Conservation (phyloP, 2,888 invertebrate genomes). For the Macroteleia sp. region DNA sequence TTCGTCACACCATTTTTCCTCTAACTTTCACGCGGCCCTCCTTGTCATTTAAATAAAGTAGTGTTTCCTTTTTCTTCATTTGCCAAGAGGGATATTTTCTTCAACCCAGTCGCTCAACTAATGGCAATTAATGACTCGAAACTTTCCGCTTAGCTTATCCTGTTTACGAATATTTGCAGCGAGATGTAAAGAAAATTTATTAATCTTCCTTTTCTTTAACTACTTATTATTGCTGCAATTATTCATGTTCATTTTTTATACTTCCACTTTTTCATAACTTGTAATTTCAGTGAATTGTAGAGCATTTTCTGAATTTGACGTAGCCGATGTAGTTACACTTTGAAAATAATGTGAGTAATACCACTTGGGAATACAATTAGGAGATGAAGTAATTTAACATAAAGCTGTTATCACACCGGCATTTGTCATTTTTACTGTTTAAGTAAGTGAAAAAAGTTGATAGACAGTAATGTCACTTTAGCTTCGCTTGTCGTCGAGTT, state of each 20-base stretch:
- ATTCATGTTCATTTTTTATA: no score
- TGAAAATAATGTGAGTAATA: no score
- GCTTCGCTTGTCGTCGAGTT: conserved; percentile 13
- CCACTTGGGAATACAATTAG: no score
- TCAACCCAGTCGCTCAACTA: conserved; percentile 2
- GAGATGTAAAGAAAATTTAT: conserved; percentile 12
- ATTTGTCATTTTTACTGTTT: conserved; percentile 3
- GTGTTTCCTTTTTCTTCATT: conserved; percentile 37
- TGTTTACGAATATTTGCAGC: conserved; percentile 23
- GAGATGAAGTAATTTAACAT: no score
- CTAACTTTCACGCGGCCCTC: conserved; percentile 13
- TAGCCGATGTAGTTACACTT: no score
- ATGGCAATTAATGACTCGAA: conserved; percentile 40
- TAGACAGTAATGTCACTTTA: conserved; percentile 18
- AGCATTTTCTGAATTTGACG: no score
- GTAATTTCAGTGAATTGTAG: no score
- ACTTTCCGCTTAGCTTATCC: conserved; percentile 5
- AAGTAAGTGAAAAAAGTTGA: conserved; percentile 3
- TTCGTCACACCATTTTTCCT: conserved; percentile 72
- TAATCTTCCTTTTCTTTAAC: background rate
- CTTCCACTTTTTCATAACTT: no score
- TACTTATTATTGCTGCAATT: no score
- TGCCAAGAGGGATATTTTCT: conserved; percentile 11
- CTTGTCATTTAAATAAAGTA: conserved; percentile 49
- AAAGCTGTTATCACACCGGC: background rate